Base-by-base conservation (phyloP, 92 coral and sea anemone species). In the Desmophyllum pertusum region DNA sequence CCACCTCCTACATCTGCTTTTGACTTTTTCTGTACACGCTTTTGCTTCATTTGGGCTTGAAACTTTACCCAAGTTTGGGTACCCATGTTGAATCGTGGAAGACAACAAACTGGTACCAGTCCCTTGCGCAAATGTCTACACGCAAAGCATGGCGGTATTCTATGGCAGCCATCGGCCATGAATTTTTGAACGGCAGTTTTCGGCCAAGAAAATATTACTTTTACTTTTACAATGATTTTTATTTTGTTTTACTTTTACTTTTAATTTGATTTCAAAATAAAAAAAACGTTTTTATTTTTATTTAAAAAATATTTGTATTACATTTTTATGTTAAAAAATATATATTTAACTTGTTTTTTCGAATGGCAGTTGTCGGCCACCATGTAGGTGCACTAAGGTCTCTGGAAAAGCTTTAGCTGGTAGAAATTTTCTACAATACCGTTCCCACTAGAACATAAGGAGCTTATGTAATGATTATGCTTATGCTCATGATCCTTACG, bases 41-140 rank as follows among this genome's bases (percentile, higher is more conserved):
- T 84, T 30, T 84, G 55, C 40, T 84, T 84, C 88, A 75, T 84
- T 35, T 75, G 86, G 63, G 40, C 64, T 55, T 83, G 55, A 75
- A 74, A 83, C 70, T 83, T 83, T 64, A 51, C 41, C 83, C 82
- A 83, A 48, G 87, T 83, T 36, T 37, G 87, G 74, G 74, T 83
- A 38, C 64, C 79, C 87, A 83, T 83, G 38, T 81, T 81, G 65
- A 53, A 52, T 75, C 41, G 18, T 13, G 42, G 8, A 29, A 31
- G 62, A 8, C 11, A 68, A 18, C 33, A 31, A 36, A 39, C 14
- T 33, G 46, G 43, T 9, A 68, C 46, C 73, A 68, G 73, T 68
- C 73, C 73, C 73, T 15, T 37, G 2, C 46, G 73, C 46, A 68
- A 19, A 36, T 36, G 45, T 37, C n/a, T 68, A 11, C 8, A 36